These are phyloP conservation scores for Tetramorium parvispinum DNA, from an alignment of 1,140 invertebrate genomes.

Conservation along the genomic window DNA sequence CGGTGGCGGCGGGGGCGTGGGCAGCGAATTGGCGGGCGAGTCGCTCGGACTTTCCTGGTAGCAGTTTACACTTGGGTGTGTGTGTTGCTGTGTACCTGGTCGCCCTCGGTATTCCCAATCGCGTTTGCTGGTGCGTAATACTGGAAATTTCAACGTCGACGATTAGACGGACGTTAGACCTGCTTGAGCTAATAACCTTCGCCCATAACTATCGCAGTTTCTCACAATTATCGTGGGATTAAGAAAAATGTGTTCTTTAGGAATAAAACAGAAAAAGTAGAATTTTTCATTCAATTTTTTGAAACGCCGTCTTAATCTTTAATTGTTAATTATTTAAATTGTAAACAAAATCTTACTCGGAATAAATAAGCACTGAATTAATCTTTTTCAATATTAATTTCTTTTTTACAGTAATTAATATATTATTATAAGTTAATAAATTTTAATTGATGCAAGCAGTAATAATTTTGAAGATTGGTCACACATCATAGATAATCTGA, in stretches of 20 bases:
- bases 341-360: neutral
- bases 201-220: constrained; percentile 24
- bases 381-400: neutral
- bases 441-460: neutral
- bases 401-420: neutral
- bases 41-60: constrained; percentile 72
- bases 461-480: neutral
- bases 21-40: constrained; percentile 77
- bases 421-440: neutral
- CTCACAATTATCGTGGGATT: constrained; percentile 6
- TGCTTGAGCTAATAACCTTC: constrained; percentile 32
- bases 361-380: neutral
- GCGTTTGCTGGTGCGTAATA: constrained; percentile 93
- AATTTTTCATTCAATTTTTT: neutral
- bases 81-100: constrained; percentile 91
- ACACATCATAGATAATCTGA: neutral
- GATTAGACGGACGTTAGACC: constrained; percentile 11
- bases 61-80: constrained; percentile 90
- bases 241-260: neutral
- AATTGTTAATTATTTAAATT: neutral
- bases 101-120: constrained; percentile 89
- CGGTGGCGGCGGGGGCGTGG: constrained; percentile 81
- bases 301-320: neutral
- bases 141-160: constrained; percentile 86
- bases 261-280: neutral